Conservation (phyloP, 2,797 vertebrate genomes). For the Pitangus sulphuratus region DNA sequence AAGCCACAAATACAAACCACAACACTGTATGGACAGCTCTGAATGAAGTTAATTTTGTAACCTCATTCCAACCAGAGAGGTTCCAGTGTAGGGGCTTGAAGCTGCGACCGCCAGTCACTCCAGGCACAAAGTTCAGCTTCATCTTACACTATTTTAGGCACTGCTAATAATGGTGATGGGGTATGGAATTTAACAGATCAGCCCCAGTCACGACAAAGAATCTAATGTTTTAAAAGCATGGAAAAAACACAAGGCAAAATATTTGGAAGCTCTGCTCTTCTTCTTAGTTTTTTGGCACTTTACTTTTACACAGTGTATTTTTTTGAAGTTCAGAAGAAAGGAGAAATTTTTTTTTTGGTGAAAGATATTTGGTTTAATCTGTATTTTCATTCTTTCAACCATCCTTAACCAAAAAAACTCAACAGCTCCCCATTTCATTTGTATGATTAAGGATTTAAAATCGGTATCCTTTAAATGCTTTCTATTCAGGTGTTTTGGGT, state of each 20-base stretch:
- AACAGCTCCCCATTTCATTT: background rate
- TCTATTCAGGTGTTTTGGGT: background rate
- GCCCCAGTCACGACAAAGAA: background rate
- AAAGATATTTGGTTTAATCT: background rate
- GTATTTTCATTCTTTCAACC: background rate
- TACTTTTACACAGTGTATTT: background rate
- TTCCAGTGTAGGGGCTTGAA: background rate
- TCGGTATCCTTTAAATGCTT: background rate
- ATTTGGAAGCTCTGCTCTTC: background rate
- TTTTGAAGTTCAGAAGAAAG: background rate
- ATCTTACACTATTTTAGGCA: background rate
- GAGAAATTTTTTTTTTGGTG: background rate
- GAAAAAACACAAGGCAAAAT: accelerated
- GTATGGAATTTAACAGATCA: background rate
- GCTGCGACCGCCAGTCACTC: accelerated
- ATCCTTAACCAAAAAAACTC: background rate
- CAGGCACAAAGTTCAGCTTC: background rate
- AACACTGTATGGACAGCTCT: background rate
- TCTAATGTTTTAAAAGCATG: background rate
- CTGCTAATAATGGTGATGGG: background rate
- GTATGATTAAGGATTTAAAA: background rate
- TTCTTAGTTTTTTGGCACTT: background rate
- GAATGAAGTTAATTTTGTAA: background rate
- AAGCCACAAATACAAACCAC: background rate
- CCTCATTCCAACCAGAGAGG: background rate